Conservation (phyloP, 2,797 vertebrate genomes). For the Erethizon dorsatum region DNA sequence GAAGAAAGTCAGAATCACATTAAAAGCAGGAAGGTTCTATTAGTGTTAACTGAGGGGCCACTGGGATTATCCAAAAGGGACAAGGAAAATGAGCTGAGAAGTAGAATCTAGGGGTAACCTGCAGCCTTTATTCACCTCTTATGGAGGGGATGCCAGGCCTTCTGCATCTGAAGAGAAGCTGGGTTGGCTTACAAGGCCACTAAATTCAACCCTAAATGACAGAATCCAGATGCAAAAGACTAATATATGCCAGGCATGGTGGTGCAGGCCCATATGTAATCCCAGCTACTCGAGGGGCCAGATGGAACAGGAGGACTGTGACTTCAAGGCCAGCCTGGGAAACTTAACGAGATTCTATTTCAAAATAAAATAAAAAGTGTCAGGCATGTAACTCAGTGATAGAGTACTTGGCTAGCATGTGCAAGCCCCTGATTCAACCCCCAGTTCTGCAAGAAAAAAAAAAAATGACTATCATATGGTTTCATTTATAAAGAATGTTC, state of each 20-base stretch:
- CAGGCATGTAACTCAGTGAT: neutral
- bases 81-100: neutral
- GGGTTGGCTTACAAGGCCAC: neutral
- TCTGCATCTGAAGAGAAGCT: neutral
- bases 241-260: neutral
- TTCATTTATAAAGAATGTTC: neutral
- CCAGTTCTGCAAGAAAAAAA: neutral
- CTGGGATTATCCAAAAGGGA: neutral
- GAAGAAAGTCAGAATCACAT: neutral
- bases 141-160: fast-evolving
- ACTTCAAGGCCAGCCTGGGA: neutral
- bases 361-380: neutral
- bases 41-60: neutral
- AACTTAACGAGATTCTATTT: neutral
- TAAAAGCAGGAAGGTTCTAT: neutral
- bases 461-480: neutral
- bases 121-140: neutral
- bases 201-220: neutral
- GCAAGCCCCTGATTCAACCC: neutral
- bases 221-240: neutral
- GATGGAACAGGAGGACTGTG: neutral
- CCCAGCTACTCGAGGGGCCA: neutral
- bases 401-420: neutral
- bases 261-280: neutral
- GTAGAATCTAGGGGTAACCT: neutral